These are phyloP conservation scores for Protomyctophum bolini DNA, from an alignment of 2,113 vertebrate genomes.

Conservation along the genomic window DNA sequence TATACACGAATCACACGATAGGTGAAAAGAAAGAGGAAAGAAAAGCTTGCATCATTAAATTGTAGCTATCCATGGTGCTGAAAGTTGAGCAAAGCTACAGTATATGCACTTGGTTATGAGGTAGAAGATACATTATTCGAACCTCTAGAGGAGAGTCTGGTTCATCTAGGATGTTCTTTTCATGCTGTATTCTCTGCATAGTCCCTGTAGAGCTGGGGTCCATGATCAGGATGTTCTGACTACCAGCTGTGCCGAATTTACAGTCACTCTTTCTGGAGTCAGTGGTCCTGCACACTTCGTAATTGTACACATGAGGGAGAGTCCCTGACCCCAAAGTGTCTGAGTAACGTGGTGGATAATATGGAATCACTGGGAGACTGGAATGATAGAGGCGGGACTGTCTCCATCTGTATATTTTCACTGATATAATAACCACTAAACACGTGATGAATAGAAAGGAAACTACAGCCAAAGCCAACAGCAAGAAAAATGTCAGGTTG, in stretches of 20 bases:
- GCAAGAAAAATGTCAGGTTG: constrained; percentile 52
- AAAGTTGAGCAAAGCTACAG: not conserved
- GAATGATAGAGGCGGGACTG: constrained; percentile 46
- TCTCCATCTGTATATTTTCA: constrained; percentile 65
- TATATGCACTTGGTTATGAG: not conserved
- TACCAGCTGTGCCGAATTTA: constrained; percentile 44
- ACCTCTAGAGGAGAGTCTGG: constrained; percentile 11
- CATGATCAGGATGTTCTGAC: constrained; percentile 46
- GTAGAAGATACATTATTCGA: not conserved
- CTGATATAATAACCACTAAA: constrained; percentile 50
- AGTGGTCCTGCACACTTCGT: constrained; percentile 53
- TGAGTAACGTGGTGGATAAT: constrained; percentile 64
- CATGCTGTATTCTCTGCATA: constrained; percentile 16
- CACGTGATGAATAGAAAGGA: constrained; percentile 46
- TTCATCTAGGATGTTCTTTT: constrained; percentile 12
- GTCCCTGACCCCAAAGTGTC: constrained; percentile 56
- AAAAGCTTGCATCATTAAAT: constrained; percentile 1
- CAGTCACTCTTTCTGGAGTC: constrained; percentile 65
- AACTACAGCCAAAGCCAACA: constrained; percentile 56
- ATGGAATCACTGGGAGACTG: constrained; percentile 62
- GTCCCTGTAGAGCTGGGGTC: constrained; percentile 20
- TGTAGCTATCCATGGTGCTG: constrained; percentile 35
- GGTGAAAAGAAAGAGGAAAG: constrained; percentile 36
- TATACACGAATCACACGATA: too few relatives aligned
- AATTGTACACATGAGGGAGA: constrained; percentile 56